phyloP scores from a whole-genome alignment of 1,140 invertebrate genomes.

The Lepidurus packardi region DNA sequence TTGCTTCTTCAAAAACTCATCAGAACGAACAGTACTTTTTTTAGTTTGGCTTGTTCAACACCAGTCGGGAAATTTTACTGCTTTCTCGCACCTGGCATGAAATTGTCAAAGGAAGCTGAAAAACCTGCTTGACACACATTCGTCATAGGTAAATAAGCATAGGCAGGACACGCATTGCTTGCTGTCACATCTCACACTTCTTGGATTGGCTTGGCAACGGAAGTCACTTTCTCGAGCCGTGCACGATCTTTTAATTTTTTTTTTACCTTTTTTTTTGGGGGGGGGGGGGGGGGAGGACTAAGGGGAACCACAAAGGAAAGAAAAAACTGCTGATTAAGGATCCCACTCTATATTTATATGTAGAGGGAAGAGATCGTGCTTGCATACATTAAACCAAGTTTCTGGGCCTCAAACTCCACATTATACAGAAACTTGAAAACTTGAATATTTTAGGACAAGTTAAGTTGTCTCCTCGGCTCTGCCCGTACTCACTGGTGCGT shows the following conservation, averaged over 20 bases:
- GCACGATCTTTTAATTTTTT: background rate
- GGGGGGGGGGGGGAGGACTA: no score
- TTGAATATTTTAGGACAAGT: background rate
- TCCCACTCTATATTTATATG: no score
- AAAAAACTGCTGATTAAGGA: no score
- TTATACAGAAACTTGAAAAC: background rate
- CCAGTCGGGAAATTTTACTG: background rate
- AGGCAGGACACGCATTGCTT: background rate
- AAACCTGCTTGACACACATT: constrained; percentile 16
- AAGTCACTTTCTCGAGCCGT: constrained; percentile 13
- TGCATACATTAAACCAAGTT: background rate
- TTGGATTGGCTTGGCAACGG: background rate
- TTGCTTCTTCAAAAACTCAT: background rate
- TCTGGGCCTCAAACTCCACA: background rate
- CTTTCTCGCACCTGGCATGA: background rate
- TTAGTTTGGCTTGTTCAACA: background rate
- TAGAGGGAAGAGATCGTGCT: no score
- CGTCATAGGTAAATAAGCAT: background rate
- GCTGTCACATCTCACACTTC: background rate
- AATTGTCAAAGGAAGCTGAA: background rate
- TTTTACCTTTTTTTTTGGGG: no score
- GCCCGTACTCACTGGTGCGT: background rate
- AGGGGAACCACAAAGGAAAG: no score
- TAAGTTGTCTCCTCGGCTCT: background rate
- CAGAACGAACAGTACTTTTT: background rate